Percentiles rank a stretch among this genome's conserved stretches.
Evolutionary conservation across 2,113 vertebrate species (phyloP).

Genomic region (Neotoma lepida): DNA sequence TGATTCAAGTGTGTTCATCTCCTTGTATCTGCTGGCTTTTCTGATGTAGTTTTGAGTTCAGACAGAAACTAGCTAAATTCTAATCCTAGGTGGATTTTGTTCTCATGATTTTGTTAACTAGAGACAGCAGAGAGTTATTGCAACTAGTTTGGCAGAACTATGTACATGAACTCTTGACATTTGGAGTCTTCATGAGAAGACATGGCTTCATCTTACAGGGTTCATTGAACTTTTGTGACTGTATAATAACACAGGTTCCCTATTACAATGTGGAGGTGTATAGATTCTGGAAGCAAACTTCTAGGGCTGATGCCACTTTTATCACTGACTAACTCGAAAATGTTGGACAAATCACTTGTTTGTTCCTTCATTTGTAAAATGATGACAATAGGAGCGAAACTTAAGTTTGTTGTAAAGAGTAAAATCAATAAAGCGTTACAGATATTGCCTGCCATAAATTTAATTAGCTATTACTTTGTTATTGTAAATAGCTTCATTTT

Average conservation of each 20-base stretch:
- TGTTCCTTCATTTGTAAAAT: constrained; percentile 57
- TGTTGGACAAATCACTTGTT: constrained; percentile 42
- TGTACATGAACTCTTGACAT: constrained; percentile 23
- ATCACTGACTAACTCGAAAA: constrained; percentile 37
- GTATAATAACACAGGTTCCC: not conserved
- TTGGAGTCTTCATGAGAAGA: constrained; percentile 33
- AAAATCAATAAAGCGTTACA: constrained; percentile 35
- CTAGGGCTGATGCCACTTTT: constrained; percentile 35
- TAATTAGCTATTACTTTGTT: constrained; percentile 54
- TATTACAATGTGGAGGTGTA: constrained; percentile 27
- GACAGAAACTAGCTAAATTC: constrained; percentile 42
- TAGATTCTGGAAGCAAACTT: constrained; percentile 39
- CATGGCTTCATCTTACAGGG: constrained; percentile 37
- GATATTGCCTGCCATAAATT: constrained; percentile 31
- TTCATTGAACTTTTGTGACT: constrained; percentile 38
- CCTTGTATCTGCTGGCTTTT: not conserved
- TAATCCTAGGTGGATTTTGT: constrained; percentile 23
- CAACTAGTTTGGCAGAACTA: constrained; percentile 37
- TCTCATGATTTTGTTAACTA: constrained; percentile 56
- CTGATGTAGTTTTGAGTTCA: constrained; percentile 38
- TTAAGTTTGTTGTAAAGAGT: constrained; percentile 32
- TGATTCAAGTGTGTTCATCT: constrained; percentile 41
- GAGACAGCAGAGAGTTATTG: constrained; percentile 35
- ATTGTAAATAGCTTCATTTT: constrained; percentile 47
- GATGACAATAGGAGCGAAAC: not conserved